Evolutionary conservation across 1,140 invertebrate species (phyloP).

Genomic region (Catajapyx aquilonaris): DNA sequence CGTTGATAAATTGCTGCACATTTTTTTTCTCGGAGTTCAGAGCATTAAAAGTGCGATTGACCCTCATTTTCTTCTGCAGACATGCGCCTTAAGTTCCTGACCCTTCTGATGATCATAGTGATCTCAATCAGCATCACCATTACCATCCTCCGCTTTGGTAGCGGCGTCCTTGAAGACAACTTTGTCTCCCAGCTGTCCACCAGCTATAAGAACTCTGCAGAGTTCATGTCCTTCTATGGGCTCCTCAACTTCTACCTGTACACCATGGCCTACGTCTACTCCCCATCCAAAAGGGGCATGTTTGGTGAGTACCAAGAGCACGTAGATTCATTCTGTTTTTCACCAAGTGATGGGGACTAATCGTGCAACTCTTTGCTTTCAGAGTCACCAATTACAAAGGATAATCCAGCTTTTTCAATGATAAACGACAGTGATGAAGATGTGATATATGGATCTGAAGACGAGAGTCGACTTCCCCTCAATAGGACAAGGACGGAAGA

Average conservation of each 20-base stretch:
- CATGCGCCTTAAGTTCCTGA: constrained; percentile 75
- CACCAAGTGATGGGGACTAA: constrained; percentile 9
- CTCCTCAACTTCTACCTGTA: constrained; percentile 85
- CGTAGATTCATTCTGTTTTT: constrained; percentile 2
- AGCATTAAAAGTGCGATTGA: background rate
- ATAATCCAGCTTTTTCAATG: constrained; percentile 95
- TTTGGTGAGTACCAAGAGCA: constrained; percentile 40
- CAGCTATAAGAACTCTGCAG: constrained; percentile 70
- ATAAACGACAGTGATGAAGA: constrained; percentile 96
- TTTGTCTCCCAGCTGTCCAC: constrained; percentile 72
- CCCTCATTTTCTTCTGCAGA: constrained; percentile 36
- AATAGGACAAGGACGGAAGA: constrained; percentile 39
- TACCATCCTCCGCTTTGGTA: constrained; percentile 62
- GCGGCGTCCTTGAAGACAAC: constrained; percentile 75
- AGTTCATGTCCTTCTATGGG: constrained; percentile 91
- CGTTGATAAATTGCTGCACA: too few species aligned
- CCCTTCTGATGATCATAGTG: constrained; percentile 63
- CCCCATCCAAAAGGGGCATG: constrained; percentile 53
- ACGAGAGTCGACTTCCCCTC: constrained; percentile 54
- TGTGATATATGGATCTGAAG: constrained; percentile 83
- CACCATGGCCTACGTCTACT: constrained; percentile 86
- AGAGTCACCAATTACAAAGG: constrained; percentile 80
- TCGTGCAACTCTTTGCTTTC: constrained; percentile 15
- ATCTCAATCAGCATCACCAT: constrained; percentile 53
- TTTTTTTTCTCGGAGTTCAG: background rate